Base-by-base conservation (phyloP, 1,140 invertebrate genomes). In the Sipha flava region DNA sequence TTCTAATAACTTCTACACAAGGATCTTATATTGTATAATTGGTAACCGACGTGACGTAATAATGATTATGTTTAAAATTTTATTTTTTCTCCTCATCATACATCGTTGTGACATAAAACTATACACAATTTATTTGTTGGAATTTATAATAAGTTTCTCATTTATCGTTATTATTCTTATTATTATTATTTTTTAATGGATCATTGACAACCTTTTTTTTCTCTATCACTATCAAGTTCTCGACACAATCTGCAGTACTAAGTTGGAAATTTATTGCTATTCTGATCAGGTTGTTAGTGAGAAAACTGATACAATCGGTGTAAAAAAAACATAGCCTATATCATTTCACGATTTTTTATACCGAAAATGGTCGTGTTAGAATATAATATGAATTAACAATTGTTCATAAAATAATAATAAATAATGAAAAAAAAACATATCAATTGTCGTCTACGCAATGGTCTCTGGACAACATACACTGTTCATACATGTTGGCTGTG, bases 271-370 rank as follows among this genome's bases (percentile, higher is more conserved):
- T 54, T 37, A 54, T 75, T 75, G 72, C 47, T 49, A 12, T 52
- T 16, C n/a, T 37, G 45, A 31, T 21, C 66, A 37, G 73, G n/a
- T 43, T 59, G 52, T 59, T 77, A 77, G 73, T 18, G 73, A 77
- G 52, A 77, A 52, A 77, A 59, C 43, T 57, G 73, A 77, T 77
- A 77, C 73, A 23, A 77, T 77, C 73, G 52, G 73, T 77, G 52
- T 57, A 77, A 77, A 77, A 75, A 77, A 54, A 73, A 49, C 0
- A 26, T 2, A 54, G n/a, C 49, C 18, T 77, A 59, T 40, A 52
- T 52, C 34, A 37, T 54, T 57, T 75, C 23, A 77, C 73, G 37
- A 77, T 77, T 77, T 14, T 21, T 40, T 40, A 77, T 77, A 77
- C 52, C 73, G 73, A 77, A 77, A 77, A 77, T 54, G 73, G 73